These are phyloP conservation scores for Grantiella picta DNA, from an alignment of 2,113 vertebrate species.

Conservation along the genomic window DNA sequence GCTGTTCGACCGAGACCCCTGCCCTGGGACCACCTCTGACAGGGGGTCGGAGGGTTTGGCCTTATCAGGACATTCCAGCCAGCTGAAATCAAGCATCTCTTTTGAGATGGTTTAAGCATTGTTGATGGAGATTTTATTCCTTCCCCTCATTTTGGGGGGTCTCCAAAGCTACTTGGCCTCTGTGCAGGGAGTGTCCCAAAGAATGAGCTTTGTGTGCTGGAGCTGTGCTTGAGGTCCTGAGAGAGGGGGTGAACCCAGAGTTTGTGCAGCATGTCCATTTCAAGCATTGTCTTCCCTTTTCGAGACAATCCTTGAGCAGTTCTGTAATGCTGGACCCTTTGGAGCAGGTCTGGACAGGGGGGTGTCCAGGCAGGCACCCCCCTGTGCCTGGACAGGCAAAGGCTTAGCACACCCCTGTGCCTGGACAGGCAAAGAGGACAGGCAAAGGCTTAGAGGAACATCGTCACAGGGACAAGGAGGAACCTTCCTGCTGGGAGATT, in stretches of 20 bases:
- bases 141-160: not conserved
- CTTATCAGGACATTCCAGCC: not conserved
- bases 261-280: not conserved
- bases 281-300: not conserved
- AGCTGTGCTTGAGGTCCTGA: not conserved
- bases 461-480: not conserved
- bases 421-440: too few species aligned
- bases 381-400: not conserved
- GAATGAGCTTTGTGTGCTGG: not conserved
- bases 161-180: not conserved
- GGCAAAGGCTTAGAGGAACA: not conserved
- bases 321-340: not conserved
- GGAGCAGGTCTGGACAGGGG: not conserved
- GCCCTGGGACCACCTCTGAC: not conserved
- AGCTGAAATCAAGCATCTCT: not conserved
- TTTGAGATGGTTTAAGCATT: not conserved
- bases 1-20: not conserved
- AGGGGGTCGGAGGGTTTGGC: not conserved
- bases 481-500: not conserved
- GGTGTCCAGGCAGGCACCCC: too few species aligned
- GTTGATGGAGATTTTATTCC: not conserved
- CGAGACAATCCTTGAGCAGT: not conserved
- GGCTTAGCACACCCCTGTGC: too few species aligned
- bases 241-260: not conserved
- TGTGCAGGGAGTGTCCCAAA: not conserved